Conservation (phyloP, 2,888 invertebrate species). For the Siphlonurus alternatus region DNA sequence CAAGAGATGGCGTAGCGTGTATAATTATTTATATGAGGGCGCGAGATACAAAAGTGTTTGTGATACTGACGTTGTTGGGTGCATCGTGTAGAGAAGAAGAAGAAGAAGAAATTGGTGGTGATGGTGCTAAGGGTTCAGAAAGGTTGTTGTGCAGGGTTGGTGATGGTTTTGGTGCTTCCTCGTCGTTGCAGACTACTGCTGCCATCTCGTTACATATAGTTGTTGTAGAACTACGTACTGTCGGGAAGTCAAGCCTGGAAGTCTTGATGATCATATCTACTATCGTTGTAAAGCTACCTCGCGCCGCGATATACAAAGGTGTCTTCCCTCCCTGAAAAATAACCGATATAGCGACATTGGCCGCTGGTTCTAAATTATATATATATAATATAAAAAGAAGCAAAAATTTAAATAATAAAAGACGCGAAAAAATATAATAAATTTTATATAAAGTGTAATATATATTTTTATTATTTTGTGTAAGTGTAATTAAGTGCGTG, state of each 20-base stretch:
- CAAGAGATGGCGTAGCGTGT: neutral
- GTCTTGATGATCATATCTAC: slow-evolving; percentile 68
- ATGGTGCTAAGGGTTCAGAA: neutral
- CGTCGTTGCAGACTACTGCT: neutral
- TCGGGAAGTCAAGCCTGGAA: slow-evolving; percentile 45
- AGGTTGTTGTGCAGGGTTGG: neutral
- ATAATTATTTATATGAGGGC: neutral
- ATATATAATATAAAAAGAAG: neutral
- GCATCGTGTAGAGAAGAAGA: neutral
- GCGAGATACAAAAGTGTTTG: neutral
- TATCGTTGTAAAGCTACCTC: slow-evolving; percentile 68
- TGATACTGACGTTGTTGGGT: slow-evolving; percentile 1
- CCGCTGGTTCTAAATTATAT: slow-evolving; percentile 2
- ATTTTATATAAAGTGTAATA: neutral
- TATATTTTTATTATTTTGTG: neutral
- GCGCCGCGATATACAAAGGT: slow-evolving; percentile 56
- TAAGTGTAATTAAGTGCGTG: too few relatives aligned
- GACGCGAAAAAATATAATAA: neutral
- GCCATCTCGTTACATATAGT: neutral
- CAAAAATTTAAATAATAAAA: neutral
- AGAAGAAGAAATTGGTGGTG: too few relatives aligned
- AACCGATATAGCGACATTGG: neutral
- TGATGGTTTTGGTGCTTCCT: neutral
- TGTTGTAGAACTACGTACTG: slow-evolving; percentile 8
- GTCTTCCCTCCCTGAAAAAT: slow-evolving; percentile 42